These are phyloP conservation scores for Phaedon cochleariae DNA, from an alignment of 2,888 invertebrate species.

Conservation along the genomic window DNA sequence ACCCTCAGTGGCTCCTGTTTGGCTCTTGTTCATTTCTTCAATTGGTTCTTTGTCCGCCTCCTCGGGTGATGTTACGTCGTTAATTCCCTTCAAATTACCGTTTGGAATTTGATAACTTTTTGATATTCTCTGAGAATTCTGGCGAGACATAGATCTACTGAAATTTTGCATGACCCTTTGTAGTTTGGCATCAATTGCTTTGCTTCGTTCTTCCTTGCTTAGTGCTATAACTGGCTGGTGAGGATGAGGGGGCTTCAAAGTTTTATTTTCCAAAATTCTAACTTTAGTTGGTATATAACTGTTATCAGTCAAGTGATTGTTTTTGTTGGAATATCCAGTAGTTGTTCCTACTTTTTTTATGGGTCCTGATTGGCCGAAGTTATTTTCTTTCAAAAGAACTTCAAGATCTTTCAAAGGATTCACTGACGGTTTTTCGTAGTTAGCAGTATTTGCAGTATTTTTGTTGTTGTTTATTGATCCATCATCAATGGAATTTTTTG, in stretches of 20 bases:
- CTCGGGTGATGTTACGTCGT: neutral
- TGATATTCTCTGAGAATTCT: neutral
- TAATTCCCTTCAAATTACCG: neutral
- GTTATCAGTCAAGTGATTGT: neutral
- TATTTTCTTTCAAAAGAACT: slow-evolving; percentile 1
- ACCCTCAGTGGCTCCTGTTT: slow-evolving; percentile 15
- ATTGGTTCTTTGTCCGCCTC: neutral
- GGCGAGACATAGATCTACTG: slow-evolving; percentile 21
- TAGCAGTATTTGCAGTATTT: neutral
- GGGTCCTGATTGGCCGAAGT: neutral
- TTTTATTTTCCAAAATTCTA: slow-evolving; percentile 25
- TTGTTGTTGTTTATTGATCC: neutral
- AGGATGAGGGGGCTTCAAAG: neutral
- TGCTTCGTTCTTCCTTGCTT: slow-evolving; percentile 29
- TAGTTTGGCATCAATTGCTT: slow-evolving; percentile 24
- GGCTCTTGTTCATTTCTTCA: neutral
- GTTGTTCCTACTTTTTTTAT: neutral
- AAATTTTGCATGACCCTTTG: slow-evolving; percentile 26
- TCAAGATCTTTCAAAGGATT: slow-evolving; percentile 12
- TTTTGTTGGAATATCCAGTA: neutral
- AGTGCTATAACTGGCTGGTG: neutral
- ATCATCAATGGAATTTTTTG: neutral
- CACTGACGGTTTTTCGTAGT: neutral
- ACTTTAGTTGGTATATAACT: slow-evolving; percentile 20
- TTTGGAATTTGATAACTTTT: neutral